Evolutionary conservation across 1,140 invertebrate species (phyloP), one percentile per base, ranked within the genome.

Genomic region (Centruroides sculpturatus): DNA sequence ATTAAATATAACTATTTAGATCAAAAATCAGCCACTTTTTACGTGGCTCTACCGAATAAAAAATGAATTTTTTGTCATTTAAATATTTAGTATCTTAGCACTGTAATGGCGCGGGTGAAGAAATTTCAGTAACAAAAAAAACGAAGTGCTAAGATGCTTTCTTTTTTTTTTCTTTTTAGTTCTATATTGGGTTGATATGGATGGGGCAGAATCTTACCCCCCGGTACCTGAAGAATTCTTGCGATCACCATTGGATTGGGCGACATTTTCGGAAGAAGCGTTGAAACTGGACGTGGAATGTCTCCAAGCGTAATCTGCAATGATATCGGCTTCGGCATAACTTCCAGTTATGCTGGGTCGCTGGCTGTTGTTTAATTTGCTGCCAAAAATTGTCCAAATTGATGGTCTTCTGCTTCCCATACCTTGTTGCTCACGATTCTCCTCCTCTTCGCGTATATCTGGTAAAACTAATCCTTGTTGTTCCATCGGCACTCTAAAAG

Each of bases 401-500:
- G 62, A 64, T 23, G 58, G 53, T 10, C 56, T 56, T 7, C 66
- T 49, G 4, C 35, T 46, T 2, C 62, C 54, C 60, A 60, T 66
- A 7, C 34, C 13, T 23, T 59, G 58, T 5, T 61, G 61, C 4
- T 64, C 63, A 4, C 53, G 56, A 35, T 64, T 69, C 9, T 76
- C 72, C 47, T 80, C 77, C 12, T 77, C 77, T 64, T 81, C 80
- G 9, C 71, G 68, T 59, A 81, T 80, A 61, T 80, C 77, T 1
- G 81, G 81, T 47, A 82, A 66, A 65, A 80, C 81, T 76, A 82
- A 78, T n/a, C 74, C 75, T 59, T 82, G 80, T 59, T 82, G 79
- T 23, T 80, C 77, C 67, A 81, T 78, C 4, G 81, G 81, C n/a
- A 82, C 79, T 57, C 80, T 82, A 66, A 0, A 57, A 56, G 46